Evolutionary conservation across 2,888 invertebrate species (phyloP).

Genomic region (Trissolcus japonicus): DNA sequence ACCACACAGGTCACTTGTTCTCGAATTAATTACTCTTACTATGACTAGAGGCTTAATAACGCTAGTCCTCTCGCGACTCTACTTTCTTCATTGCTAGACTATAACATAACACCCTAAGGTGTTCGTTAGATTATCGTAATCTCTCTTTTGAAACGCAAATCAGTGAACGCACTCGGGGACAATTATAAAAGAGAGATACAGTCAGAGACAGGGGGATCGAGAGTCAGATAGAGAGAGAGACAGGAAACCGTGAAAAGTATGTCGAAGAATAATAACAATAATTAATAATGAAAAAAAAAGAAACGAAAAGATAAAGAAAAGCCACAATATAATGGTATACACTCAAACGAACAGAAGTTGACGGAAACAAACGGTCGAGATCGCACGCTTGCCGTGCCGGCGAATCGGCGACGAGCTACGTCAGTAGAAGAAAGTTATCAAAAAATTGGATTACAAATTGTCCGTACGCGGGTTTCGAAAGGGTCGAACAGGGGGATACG

Average conservation of each 20-base stretch:
- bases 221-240: constrained; percentile 4
- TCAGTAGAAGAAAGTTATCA: constrained; percentile 67
- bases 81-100: background rate
- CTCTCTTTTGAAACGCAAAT: too few relatives aligned
- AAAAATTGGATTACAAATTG: constrained; percentile 68
- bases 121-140: too few relatives aligned
- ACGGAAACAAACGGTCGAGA: constrained; percentile 12
- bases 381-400: constrained; percentile 3
- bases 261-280: constrained; percentile 20
- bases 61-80: constrained; percentile 60
- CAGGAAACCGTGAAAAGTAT: constrained; percentile 7
- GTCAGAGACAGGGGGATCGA: background rate
- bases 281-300: constrained; percentile 30
- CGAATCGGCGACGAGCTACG: constrained; percentile 64
- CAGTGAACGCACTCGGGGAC: background rate
- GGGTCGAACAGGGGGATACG: constrained; percentile 26
- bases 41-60: constrained; percentile 72
- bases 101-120: too few relatives aligned
- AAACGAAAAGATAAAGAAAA: constrained; percentile 1
- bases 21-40: constrained; percentile 59
- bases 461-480: constrained; percentile 60
- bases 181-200: constrained; percentile 4
- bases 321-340: background rate
- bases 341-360: constrained; percentile 19
- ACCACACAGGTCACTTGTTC: constrained; percentile 10